These are phyloP conservation scores for Ariopsis seemanni DNA, from an alignment of 2,113 vertebrate genomes.

Conservation along the genomic window DNA sequence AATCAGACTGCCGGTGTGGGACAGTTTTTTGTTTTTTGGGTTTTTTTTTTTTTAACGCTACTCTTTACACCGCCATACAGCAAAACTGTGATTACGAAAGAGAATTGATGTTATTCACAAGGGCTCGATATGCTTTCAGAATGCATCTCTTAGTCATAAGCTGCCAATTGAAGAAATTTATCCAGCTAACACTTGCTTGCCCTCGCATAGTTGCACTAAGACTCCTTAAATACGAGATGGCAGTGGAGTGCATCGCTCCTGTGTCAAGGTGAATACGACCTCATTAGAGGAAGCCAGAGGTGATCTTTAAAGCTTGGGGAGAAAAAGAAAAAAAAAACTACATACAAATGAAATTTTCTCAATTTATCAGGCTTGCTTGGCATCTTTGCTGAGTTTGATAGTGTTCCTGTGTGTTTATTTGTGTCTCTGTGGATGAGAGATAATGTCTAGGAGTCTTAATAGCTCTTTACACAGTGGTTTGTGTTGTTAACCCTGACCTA, in stretches of 20 bases:
- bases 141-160: constrained; percentile 70
- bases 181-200: constrained; percentile 64
- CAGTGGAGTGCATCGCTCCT: constrained; percentile 68
- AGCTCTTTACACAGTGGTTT: not conserved
- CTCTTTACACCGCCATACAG: constrained; percentile 60
- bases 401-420: constrained; percentile 13
- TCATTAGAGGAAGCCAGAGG: constrained; percentile 64
- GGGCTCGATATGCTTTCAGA: constrained; percentile 65
- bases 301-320: constrained; percentile 57
- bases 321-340: not conserved
- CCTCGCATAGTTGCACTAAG: constrained; percentile 63
- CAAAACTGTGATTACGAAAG: constrained; percentile 65
- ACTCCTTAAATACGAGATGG: constrained; percentile 66
- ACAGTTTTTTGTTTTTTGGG: constrained; percentile 44
- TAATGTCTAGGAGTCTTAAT: constrained; percentile 2
- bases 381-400: not conserved
- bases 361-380: constrained; percentile 2
- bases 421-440: not conserved
- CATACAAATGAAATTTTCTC: constrained; percentile 10
- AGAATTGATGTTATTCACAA: constrained; percentile 65
- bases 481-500: not conserved
- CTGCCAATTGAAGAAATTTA: constrained; percentile 71
- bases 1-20: constrained; percentile 51
- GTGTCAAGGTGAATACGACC: constrained; percentile 63
- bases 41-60: constrained; percentile 37